These are phyloP conservation scores for Montipora sp. DNA, from an alignment of 64 coral and sea anemone species.

Conservation along the genomic window DNA sequence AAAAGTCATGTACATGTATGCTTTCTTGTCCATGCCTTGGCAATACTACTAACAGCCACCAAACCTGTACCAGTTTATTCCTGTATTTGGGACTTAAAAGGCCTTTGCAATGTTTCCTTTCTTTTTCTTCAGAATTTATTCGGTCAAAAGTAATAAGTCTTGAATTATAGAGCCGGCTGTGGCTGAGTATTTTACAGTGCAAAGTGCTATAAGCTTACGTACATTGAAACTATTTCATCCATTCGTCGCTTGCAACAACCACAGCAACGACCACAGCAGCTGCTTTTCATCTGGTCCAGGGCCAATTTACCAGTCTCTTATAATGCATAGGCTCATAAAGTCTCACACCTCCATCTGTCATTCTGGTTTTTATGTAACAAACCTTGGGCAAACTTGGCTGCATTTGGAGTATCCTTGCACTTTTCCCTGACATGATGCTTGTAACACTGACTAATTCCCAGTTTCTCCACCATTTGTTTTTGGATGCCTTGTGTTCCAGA, in stretches of 20 bases:
- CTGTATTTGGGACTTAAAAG: background rate
- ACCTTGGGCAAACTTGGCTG: too few species aligned
- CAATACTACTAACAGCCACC: background rate
- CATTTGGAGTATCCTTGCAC: too few species aligned
- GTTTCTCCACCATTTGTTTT: conserved; percentile 65
- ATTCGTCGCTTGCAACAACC: background rate
- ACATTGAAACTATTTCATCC: conserved; percentile 4
- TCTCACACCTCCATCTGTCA: too few species aligned
- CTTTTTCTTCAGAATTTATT: background rate
- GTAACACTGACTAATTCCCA: conserved; percentile 49
- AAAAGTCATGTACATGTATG: background rate
- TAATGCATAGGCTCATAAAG: background rate
- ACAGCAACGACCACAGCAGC: background rate
- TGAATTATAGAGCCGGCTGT: background rate
- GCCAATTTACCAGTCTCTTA: background rate
- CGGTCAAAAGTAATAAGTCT: background rate
- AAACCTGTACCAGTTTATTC: background rate
- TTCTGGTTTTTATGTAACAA: too few species aligned
- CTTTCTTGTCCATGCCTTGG: background rate
- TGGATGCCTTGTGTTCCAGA: conserved; percentile 42
- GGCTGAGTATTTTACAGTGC: background rate
- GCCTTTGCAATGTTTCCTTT: conserved; percentile 10
- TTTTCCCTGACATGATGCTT: background rate
- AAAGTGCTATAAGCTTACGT: background rate
- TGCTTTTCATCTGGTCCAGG: background rate